Percentiles rank a stretch among this genome's conserved stretches.
Conservation (phyloP, 2,888 invertebrate genomes). For the Stenurella melanura region DNA sequence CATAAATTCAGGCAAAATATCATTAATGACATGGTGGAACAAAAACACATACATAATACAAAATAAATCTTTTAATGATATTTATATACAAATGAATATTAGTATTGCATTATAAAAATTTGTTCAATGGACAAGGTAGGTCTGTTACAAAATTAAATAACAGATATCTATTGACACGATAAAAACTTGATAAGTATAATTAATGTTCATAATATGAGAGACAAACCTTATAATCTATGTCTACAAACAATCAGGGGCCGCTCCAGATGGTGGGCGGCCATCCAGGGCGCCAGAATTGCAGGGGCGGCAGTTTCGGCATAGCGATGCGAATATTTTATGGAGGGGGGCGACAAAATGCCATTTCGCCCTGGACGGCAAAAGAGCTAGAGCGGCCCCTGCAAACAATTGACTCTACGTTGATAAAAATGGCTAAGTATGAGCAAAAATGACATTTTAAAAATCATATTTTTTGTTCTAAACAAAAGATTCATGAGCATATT, state of each 20-base stretch:
- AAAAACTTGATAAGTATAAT: neutral
- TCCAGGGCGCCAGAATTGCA: no score
- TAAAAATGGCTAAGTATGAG: slow-evolving; percentile 7
- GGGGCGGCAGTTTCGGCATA: no score
- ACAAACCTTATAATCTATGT: neutral
- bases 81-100: slow-evolving; percentile 38
- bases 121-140: slow-evolving; percentile 27
- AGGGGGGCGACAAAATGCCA: no score
- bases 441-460: slow-evolving; percentile 2
- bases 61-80: slow-evolving; percentile 45
- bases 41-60: slow-evolving; percentile 43
- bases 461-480: neutral
- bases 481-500: neutral
- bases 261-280: no score
- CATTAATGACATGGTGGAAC: neutral
- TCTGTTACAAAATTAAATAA: slow-evolving; percentile 5
- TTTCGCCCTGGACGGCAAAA: no score
- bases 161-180: slow-evolving; percentile 3
- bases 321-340: no score
- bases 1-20: no score
- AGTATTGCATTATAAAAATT: slow-evolving; percentile 32
- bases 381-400: no score
- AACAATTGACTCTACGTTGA: neutral
- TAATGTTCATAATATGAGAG: neutral
- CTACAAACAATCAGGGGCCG: slow-evolving; percentile 1